These are phyloP conservation scores for Caerostris extrusa DNA, from an alignment of 1,140 invertebrate species.

Conservation along the genomic window DNA sequence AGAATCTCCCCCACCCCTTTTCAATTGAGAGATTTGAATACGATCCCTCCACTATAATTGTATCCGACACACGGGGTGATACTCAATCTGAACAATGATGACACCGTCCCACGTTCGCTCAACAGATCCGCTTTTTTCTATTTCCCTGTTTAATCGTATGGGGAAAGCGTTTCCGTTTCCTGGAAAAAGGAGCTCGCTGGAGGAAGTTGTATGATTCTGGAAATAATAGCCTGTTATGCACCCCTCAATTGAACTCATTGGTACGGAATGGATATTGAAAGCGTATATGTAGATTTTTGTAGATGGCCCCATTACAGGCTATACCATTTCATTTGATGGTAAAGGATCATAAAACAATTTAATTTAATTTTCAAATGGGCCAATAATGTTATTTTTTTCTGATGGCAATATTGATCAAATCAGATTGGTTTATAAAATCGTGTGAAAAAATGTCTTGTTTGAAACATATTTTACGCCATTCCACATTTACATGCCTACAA, in stretches of 20 bases:
- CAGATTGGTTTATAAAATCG: no score
- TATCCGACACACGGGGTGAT: constrained; percentile 43
- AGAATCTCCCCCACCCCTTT: constrained; percentile 38
- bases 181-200: neutral
- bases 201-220: neutral
- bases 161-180: constrained; percentile 57
- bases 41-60: constrained; percentile 60
- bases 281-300: neutral
- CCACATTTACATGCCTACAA: no score
- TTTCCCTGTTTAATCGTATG: constrained; percentile 67
- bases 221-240: neutral
- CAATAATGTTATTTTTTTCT: no score
- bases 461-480: no score
- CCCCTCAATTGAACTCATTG: neutral
- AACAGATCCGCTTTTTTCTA: constrained; percentile 42
- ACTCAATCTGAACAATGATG: constrained; percentile 73
- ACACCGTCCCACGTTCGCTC: constrained; percentile 41
- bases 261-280: neutral
- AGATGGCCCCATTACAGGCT: neutral
- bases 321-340: neutral
- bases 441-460: no score
- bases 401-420: no score
- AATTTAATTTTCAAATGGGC: no score
- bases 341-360: no score
- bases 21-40: constrained; percentile 68